Evolutionary conservation across 2,797 vertebrate species (phyloP).

Genomic region (Molothrus aeneus): DNA sequence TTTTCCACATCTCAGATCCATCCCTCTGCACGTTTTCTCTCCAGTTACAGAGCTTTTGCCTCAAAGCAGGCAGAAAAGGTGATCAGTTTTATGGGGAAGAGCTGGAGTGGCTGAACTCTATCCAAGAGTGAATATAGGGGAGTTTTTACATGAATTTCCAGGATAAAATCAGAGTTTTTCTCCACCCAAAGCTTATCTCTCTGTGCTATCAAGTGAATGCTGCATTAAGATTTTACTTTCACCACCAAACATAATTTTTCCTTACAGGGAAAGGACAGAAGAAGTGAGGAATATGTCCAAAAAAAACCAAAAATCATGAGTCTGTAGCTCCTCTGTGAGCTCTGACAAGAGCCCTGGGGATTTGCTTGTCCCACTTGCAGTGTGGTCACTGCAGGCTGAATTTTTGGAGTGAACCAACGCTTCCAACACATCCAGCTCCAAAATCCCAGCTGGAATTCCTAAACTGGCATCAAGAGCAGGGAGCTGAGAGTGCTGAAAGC

Average conservation of each 20-base stretch:
- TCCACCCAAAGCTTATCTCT: not conserved
- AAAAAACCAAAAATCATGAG: not conserved
- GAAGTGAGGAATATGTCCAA: not conserved
- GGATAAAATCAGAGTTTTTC: not conserved
- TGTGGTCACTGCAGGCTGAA: not conserved
- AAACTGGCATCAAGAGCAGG: not conserved
- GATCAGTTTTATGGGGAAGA: not conserved
- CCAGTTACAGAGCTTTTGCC: not conserved
- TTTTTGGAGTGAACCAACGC: not conserved
- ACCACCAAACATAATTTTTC: not conserved
- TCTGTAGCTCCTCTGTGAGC: not conserved
- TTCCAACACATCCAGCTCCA: not conserved
- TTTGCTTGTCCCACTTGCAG: not conserved
- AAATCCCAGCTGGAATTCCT: not conserved
- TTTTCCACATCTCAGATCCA: not conserved
- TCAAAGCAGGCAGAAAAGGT: not conserved
- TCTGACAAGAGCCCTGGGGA: not conserved
- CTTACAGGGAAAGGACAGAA: not conserved
- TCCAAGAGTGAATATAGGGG: not conserved
- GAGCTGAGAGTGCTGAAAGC: not conserved
- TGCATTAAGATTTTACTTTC: not conserved
- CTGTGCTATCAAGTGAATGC: not conserved
- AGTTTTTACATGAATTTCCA: not conserved
- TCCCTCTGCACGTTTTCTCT: not conserved
- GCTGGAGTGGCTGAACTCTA: not conserved